These are phyloP conservation scores for Coptodon bakossiorum DNA, from an alignment of 2,113 vertebrate genomes.

Conservation along the genomic window DNA sequence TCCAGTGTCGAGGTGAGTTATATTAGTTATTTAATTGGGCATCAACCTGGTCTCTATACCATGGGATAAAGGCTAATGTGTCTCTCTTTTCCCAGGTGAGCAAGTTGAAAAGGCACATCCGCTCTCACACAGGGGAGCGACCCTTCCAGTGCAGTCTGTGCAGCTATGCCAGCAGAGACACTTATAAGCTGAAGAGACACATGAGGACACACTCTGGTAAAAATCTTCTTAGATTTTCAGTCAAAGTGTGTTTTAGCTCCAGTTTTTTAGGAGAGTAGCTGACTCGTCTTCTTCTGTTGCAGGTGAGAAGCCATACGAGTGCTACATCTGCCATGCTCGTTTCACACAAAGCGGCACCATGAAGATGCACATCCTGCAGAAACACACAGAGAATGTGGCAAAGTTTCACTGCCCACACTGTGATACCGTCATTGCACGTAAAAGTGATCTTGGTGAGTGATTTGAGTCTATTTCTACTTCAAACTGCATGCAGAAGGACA, in stretches of 20 bases:
- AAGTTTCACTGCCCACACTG: slow-evolving; percentile 99
- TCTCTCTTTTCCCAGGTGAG: slow-evolving; percentile 79
- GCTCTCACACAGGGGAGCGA: slow-evolving; percentile 95
- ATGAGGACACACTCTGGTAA: slow-evolving; percentile 99
- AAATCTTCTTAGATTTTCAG: background rate
- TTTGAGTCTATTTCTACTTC: background rate
- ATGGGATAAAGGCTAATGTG: background rate
- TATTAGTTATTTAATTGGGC: background rate
- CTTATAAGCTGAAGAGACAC: slow-evolving; percentile 98
- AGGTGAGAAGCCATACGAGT: slow-evolving; percentile 99
- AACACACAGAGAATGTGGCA: slow-evolving; percentile 98
- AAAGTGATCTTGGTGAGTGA: slow-evolving; percentile 90
- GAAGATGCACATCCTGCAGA: slow-evolving; percentile 99
- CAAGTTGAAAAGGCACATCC: slow-evolving; percentile 98
- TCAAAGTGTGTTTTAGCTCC: background rate
- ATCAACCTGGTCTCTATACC: background rate
- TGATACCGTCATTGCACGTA: slow-evolving; percentile 96
- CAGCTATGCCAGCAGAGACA: slow-evolving; percentile 99
- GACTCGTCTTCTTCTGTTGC: background rate
- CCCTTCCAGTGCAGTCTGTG: slow-evolving; percentile 99
- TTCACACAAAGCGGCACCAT: slow-evolving; percentile 99
- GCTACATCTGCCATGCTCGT: slow-evolving; percentile 98
- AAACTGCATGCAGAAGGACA: background rate
- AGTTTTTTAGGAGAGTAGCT: background rate
- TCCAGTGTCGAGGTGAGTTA: slow-evolving; percentile 91